These are phyloP conservation scores for Turritopsis dohrnii DNA, from an alignment of 30 jellyfish, hydroid and myxozoan genomes.

Conservation along the genomic window DNA sequence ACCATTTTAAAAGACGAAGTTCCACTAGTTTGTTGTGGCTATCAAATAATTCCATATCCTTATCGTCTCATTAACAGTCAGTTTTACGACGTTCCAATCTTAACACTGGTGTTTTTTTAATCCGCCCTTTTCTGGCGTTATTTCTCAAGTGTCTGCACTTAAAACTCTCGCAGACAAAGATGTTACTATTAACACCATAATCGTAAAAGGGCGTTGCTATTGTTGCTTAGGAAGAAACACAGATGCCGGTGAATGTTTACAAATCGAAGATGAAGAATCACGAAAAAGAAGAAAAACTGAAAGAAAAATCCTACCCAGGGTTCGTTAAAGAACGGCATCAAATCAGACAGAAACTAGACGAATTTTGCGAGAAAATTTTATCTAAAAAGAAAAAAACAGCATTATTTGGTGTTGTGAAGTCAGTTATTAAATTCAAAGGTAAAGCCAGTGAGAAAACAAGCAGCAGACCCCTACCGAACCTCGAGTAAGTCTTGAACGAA, in stretches of 20 bases:
- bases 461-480: background rate
- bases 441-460: background rate
- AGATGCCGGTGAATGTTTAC: conserved; percentile 14
- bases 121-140: no score
- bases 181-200: no score
- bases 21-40: no score
- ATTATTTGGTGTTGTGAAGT: background rate
- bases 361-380: background rate
- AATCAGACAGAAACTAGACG: background rate
- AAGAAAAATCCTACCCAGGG: conserved; percentile 14
- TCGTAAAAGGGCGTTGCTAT: no score
- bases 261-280: background rate
- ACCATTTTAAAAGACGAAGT: no score
- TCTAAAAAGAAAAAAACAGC: background rate
- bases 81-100: no score
- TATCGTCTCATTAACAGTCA: no score
- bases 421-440: background rate
- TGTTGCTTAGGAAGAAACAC: background rate
- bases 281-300: conserved; percentile 3
- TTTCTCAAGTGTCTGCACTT: no score
- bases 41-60: no score
- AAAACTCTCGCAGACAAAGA: no score
- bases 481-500: background rate
- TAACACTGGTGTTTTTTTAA: no score
- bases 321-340: background rate